Evolutionary conservation across 2,113 vertebrate species (phyloP).

Genomic region (Colossoma macropomum): DNA sequence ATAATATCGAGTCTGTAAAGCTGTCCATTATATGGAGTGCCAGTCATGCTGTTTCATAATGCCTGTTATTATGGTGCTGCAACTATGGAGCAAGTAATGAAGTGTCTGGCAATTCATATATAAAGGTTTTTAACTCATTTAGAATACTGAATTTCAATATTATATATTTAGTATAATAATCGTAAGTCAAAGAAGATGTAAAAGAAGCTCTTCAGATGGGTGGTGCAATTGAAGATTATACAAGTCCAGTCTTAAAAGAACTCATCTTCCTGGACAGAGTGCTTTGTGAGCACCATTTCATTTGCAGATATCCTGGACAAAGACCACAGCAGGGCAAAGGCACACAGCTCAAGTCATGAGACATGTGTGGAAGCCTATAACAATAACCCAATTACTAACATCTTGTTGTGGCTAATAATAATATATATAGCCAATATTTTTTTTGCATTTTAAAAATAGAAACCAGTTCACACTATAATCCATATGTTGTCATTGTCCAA

Average conservation of each 20-base stretch:
- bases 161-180: not conserved
- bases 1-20: not conserved
- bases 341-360: too few species aligned
- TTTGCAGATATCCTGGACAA: not conserved
- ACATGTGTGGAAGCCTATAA: too few species aligned
- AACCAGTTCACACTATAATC: too few species aligned
- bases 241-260: not conserved
- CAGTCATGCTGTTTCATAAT: conserved; percentile 25
- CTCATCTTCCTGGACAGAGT: not conserved
- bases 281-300: not conserved
- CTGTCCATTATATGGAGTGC: not conserved
- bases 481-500: too few species aligned
- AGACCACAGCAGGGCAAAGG: too few species aligned
- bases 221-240: not conserved
- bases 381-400: too few species aligned
- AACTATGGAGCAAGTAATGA: not conserved
- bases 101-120: not conserved
- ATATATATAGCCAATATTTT: too few species aligned
- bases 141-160: not conserved
- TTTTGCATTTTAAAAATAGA: too few species aligned
- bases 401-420: too few species aligned
- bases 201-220: not conserved
- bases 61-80: not conserved
- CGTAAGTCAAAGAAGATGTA: not conserved
- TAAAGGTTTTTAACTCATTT: not conserved